Evolutionary conservation across 1,140 invertebrate species (phyloP), one percentile per base, ranked within the genome.

Genomic region (Drosophila ananassae): DNA sequence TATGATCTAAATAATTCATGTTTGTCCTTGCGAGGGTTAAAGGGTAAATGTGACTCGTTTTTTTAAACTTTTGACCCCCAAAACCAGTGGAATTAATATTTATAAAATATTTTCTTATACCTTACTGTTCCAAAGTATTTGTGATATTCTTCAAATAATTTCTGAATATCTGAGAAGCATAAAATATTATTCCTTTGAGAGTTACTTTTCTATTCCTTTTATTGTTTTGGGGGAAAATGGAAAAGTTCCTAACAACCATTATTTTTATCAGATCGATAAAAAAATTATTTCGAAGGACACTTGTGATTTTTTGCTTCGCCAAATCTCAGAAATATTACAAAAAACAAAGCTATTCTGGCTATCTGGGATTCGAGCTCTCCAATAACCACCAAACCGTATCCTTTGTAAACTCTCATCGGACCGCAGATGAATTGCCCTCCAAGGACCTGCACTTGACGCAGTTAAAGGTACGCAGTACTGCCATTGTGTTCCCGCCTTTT

Each of bases 361-460:
- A 13, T 37, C 39, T 17, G 39, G 6, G 3, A 48, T 12, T 30
- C 10, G 21, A 55, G n/a, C 66, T 63, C 50, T 68, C 41, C 6
- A 9, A 9, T 10, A 56, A 52, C 52, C 28, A 30, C n/a, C 17
- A 41, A 24, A 52, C 37, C 51, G 55, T 8, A 21, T 37, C 57
- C 51, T 63, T 63, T 55, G 46, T 62, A 28, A 46, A 51, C 24
- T 56, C 44, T 74, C 74, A 78, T 52, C 57, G 78, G 60, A 50
- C 76, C 73, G 82, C 32, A 61, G 32, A 64, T 52, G 48, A 85
- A 85, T 66, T 47, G 82, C 54, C 67, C 81, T 84, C 81, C 67
- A 75, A 81, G 82, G 82, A 85, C 74, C 47, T 72, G 76, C 83
- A 87, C 76, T 89, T 89, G 83, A 68, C 79, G 78, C 69, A 61